phyloP scores from a whole-genome alignment of 2,113 vertebrate species.

The Potamarius usumacintae region DNA sequence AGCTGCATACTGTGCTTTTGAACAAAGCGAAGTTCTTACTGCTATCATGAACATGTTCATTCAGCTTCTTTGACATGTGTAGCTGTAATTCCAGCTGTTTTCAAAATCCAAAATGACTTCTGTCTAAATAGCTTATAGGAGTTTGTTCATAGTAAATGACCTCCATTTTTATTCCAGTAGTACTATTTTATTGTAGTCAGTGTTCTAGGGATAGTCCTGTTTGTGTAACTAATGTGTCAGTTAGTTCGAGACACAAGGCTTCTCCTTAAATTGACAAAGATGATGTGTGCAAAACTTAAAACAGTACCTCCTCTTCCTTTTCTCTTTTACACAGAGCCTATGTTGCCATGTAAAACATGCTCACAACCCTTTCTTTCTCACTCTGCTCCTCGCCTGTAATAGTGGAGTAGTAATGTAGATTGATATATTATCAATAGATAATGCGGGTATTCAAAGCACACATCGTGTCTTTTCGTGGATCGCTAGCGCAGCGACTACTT shows the following conservation, averaged over 20 bases:
- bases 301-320: neutral
- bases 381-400: neutral
- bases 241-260: neutral
- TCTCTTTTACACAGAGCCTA: neutral
- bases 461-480: constrained; percentile 49
- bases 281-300: neutral
- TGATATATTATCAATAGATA: constrained; percentile 64
- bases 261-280: neutral
- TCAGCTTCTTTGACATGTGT: neutral
- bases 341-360: neutral
- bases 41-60: neutral
- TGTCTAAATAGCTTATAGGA: neutral
- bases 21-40: neutral
- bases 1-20: neutral
- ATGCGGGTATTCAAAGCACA: constrained; percentile 62
- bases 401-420: neutral
- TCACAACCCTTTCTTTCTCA: neutral
- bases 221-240: neutral
- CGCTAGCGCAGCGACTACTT: constrained; percentile 50
- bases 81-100: constrained; percentile 19
- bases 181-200: neutral
- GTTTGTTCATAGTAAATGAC: neutral
- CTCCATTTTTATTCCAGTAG: neutral
- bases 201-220: neutral
- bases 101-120: neutral